phyloP scores from a whole-genome alignment of 2,888 invertebrate species.

The Drosophila paramelanica region DNA sequence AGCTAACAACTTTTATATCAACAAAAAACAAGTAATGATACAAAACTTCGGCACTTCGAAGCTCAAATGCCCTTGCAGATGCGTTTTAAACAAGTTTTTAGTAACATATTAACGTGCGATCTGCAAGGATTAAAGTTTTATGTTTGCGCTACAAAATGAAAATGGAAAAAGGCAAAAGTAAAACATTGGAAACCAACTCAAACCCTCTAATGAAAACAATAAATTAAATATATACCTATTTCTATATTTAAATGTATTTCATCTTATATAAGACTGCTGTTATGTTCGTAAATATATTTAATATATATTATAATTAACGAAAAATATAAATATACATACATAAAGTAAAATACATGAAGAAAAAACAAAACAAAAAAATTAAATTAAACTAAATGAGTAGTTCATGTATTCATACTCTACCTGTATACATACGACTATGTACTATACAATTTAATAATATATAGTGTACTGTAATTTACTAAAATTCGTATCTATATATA shows the following conservation, averaged over 20 bases:
- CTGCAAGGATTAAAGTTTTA: conserved; percentile 13
- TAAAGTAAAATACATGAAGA: conserved; percentile 35
- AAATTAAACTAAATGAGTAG: conserved; percentile 47
- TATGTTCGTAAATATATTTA: conserved; percentile 85
- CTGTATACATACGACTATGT: conserved; percentile 66
- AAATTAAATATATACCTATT: conserved; percentile 71
- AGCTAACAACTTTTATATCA: conserved; percentile 70
- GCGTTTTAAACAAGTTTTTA: background rate
- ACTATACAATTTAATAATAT: conserved; percentile 57
- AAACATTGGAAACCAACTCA: conserved; percentile 61
- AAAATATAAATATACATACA: conserved; percentile 60
- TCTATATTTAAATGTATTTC: conserved; percentile 78
- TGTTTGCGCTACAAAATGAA: conserved; percentile 40
- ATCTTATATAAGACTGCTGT: conserved; percentile 85
- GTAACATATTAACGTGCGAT: conserved; percentile 1
- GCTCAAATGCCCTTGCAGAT: conserved; percentile 30
- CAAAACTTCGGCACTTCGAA: conserved; percentile 38
- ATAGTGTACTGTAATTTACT: conserved; percentile 72
- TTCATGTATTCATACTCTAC: conserved; percentile 71
- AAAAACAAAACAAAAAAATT: conserved; percentile 25
- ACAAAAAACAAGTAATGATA: conserved; percentile 8
- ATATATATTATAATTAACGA: conserved; percentile 81
- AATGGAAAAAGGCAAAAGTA: conserved; percentile 28
- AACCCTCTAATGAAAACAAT: conserved; percentile 76
- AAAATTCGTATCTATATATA: conserved; percentile 64